Evolutionary conservation across 2,888 invertebrate genomes (phyloP).

Genomic region (Troilus luridus): DNA sequence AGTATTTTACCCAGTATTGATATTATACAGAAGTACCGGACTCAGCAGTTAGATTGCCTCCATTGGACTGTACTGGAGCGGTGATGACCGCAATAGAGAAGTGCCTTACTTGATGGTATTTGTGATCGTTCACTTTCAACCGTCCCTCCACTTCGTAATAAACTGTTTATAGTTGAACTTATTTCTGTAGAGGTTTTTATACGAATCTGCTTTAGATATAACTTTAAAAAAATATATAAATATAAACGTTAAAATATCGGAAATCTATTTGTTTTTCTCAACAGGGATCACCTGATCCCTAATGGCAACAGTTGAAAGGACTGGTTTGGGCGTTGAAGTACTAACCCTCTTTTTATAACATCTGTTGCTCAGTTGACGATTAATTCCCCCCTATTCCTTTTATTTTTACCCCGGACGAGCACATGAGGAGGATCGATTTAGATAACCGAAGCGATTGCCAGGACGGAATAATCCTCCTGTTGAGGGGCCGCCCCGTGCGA

Average conservation of each 20-base stretch:
- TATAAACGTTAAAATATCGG: not conserved
- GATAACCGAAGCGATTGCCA: constrained; percentile 35
- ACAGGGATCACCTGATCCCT: not conserved
- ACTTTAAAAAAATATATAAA: too few relatives aligned
- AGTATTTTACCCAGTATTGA: not conserved
- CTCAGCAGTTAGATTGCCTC: not conserved
- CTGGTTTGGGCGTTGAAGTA: not conserved
- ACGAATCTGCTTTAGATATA: too few relatives aligned
- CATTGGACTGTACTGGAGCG: not conserved
- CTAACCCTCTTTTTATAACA: constrained; percentile 32
- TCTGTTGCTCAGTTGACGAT: constrained; percentile 46
- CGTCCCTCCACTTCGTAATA: not conserved
- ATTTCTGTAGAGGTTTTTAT: not conserved
- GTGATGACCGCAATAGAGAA: not conserved
- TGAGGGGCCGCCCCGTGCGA: constrained; percentile 8
- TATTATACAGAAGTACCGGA: not conserved
- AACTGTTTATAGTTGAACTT: not conserved
- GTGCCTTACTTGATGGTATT: constrained; percentile 12
- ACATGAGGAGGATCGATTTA: not conserved
- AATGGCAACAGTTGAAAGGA: constrained; percentile 26
- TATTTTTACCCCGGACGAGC: not conserved
- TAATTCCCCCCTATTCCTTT: constrained; percentile 6
- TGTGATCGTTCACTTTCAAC: constrained; percentile 6
- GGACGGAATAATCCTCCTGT: constrained; percentile 23
- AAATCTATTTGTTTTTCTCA: not conserved